Evolutionary conservation across 2,888 invertebrate species (phyloP).

Genomic region (Harpagoxenus sublaevis): DNA sequence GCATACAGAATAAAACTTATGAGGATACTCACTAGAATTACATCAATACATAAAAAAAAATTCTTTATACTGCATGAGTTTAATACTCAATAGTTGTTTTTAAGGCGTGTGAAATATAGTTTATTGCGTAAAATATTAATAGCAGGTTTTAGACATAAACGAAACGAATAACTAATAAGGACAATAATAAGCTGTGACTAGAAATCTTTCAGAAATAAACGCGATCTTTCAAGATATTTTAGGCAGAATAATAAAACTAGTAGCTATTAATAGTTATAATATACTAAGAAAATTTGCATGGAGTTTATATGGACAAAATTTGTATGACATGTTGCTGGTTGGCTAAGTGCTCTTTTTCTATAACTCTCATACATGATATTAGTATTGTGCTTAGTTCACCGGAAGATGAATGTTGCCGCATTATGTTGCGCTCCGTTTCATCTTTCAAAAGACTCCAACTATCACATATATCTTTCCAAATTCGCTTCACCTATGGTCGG

Average conservation of each 20-base stretch:
- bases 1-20: neutral
- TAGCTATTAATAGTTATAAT: neutral
- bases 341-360: neutral
- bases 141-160: neutral
- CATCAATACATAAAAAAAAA: neutral
- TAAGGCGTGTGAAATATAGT: neutral
- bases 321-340: neutral
- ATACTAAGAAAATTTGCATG: neutral
- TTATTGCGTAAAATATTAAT: neutral
- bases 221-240: no score
- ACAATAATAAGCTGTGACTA: neutral
- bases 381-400: neutral
- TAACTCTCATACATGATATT: neutral
- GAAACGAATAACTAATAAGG: neutral
- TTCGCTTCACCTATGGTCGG: neutral
- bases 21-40: conserved; percentile 1
- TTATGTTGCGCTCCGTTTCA: conserved; percentile 13
- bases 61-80: neutral
- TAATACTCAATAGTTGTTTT: neutral
- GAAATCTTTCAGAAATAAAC: neutral
- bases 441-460: conserved; percentile 3
- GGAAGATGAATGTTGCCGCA: neutral
- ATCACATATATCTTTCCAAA: neutral
- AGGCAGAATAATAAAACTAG: neutral
- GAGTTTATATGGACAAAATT: neutral